phyloP scores from a whole-genome alignment of 37 sponge, comb jelly and placozoan species.

The Chondrosia reniformis region DNA sequence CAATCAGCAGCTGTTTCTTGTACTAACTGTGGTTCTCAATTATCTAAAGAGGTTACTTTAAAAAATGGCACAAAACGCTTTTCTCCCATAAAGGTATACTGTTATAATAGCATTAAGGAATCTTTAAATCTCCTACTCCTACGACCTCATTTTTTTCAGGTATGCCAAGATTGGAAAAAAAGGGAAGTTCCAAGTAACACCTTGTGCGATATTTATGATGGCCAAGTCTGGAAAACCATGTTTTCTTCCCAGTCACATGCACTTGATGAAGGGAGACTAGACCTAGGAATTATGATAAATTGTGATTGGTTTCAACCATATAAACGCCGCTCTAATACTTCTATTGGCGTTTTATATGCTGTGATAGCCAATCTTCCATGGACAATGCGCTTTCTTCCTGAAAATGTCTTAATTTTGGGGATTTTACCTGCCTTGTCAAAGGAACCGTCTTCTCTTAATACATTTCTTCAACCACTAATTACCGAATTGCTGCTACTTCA shows the following conservation, averaged over 20 bases:
- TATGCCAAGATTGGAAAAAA: background rate
- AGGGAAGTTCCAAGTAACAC: background rate
- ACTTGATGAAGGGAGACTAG: background rate
- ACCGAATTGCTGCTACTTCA: background rate
- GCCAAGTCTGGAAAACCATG: background rate
- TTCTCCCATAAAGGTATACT: background rate
- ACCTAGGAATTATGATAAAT: background rate
- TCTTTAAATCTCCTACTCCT: background rate
- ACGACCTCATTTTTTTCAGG: background rate
- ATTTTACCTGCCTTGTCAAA: slow-evolving; percentile 17
- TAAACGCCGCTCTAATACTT: slow-evolving; percentile 2
- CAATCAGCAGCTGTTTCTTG: background rate
- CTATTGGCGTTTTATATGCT: slow-evolving; percentile 7
- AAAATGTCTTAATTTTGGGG: slow-evolving; percentile 27
- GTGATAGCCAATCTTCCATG: background rate
- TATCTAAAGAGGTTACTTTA: background rate
- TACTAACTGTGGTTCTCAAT: background rate
- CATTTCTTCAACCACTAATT: slow-evolving; percentile 2
- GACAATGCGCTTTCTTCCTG: background rate
- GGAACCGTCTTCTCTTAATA: slow-evolving; percentile 3
- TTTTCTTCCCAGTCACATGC: background rate
- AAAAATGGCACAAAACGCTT: slow-evolving; percentile 8
- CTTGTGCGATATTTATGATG: background rate
- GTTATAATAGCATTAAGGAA: background rate
- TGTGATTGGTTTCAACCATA: slow-evolving; percentile 16